Evolutionary conservation across 2,797 vertebrate species (phyloP), one percentile per base, ranked within the genome.

Genomic region (Anguilla anguilla): DNA sequence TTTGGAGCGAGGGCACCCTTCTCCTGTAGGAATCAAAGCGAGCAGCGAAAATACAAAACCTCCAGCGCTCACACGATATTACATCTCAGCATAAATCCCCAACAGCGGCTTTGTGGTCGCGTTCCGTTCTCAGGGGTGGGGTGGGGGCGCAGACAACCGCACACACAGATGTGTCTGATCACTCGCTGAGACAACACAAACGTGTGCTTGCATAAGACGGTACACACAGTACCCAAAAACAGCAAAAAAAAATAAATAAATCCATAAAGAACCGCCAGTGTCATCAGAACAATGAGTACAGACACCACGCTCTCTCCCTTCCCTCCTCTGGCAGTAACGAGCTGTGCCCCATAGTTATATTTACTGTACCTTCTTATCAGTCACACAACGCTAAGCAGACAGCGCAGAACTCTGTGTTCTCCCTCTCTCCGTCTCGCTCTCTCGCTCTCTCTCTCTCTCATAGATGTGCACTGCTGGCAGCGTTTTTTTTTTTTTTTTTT

Each of bases 361-460:
- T 98, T 99, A 98, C 98, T 98, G 97, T 95, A 96, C 95, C 95
- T 96, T 97, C 97, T 98, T 99, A 99, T 99, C 98, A 98, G 97
- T 92, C 96, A 92, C 95, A 95, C 97, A 97, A 97, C 97, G 97
- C 97, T 92, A 95, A 94, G 91, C 95, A 90, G 96, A 97, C 96
- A 96, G 97, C 94, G 95, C 92, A 93, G 96, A 91, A 97, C 96
- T 95, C 94, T 15, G 86, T 97, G 96, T 97, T 96, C 96, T 57
- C 85, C 6, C 74, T 0, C 74, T 96, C 96, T 57, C 85, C 35
- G 0, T 74, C 69, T 0, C 69, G 96, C 96, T n/a, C 79, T 69
- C 25, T 69, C 64, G 4, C 64, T 69, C 35, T 85, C 22, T 85
- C 39, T 93, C 89, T 85, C 93, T 94, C 92, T 92, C 93, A 94